phyloP scores from a whole-genome alignment of 2,797 vertebrate genomes.

The Malurus splendens region DNA sequence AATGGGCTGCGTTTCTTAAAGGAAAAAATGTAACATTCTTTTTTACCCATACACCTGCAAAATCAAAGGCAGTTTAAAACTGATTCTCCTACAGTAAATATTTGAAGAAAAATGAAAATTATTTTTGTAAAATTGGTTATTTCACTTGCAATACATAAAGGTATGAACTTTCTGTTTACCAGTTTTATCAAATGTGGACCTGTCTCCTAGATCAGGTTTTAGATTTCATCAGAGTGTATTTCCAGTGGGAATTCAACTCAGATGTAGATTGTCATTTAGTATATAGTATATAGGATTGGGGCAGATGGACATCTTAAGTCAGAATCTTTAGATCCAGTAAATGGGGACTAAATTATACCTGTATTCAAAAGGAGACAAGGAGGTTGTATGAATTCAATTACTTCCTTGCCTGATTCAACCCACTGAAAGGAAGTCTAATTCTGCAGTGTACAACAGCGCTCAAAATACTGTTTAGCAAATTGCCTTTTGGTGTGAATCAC shows the following conservation, averaged over 20 bases:
- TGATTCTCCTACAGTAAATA: background rate
- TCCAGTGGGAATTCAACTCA: background rate
- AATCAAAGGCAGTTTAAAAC: background rate
- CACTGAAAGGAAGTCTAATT: background rate
- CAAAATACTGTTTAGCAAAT: background rate
- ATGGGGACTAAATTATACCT: background rate
- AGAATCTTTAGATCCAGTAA: background rate
- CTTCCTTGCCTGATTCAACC: background rate
- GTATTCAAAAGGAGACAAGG: background rate
- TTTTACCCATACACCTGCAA: background rate
- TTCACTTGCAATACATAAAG: background rate
- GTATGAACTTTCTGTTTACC: background rate
- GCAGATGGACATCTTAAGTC: background rate
- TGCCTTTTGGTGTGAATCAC: constrained; percentile 15
- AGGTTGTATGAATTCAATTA: background rate
- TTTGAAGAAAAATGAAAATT: background rate
- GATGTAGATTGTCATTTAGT: background rate
- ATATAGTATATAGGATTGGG: background rate
- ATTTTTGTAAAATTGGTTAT: background rate
- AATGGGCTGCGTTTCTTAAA: background rate
- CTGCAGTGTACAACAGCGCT: background rate
- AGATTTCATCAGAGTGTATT: background rate
- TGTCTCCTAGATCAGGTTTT: background rate
- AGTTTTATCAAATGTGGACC: background rate
- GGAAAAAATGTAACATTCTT: background rate